phyloP scores from a whole-genome alignment of 92 coral and sea anemone genomes.

The Galaxea fascicularis region DNA sequence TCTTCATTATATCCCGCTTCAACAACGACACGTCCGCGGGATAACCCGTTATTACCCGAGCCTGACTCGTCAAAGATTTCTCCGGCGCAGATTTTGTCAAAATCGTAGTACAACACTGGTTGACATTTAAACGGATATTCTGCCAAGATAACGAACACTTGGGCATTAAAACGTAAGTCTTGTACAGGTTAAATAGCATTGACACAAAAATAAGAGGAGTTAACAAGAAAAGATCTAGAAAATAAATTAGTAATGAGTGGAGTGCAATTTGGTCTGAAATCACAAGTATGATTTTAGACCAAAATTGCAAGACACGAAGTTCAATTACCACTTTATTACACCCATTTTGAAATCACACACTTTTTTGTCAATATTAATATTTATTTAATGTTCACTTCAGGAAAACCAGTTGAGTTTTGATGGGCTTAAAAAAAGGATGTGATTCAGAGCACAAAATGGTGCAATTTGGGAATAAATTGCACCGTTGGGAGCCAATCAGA shows the following conservation, averaged over 20 bases:
- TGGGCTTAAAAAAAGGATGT: too few species aligned
- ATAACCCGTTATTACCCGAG: slow-evolving; percentile 84
- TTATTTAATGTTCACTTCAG: too few species aligned
- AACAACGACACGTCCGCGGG: slow-evolving; percentile 69
- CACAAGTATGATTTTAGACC: too few species aligned
- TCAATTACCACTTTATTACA: too few species aligned
- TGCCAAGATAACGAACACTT: slow-evolving; percentile 23
- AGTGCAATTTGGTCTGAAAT: too few species aligned
- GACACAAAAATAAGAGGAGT: neutral
- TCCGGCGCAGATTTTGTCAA: slow-evolving; percentile 85
- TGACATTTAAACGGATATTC: slow-evolving; percentile 81
- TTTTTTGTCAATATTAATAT: too few species aligned
- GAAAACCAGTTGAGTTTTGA: too few species aligned
- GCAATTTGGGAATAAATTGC: neutral
- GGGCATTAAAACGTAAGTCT: neutral
- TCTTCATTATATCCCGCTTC: slow-evolving; percentile 78
- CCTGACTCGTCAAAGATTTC: slow-evolving; percentile 91
- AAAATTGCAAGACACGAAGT: too few species aligned
- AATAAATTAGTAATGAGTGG: too few species aligned
- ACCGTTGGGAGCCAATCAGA: neutral
- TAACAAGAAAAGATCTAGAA: neutral
- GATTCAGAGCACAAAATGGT: too few species aligned
- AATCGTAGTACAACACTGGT: slow-evolving; percentile 87
- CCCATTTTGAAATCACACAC: too few species aligned
- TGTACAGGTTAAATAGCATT: too few species aligned